A percentile compares a stretch with the other conserved stretches of the same genome.
Evolutionary conservation across 37 sponge, comb jelly and placozoan species (phyloP).

Genomic region (Halisarca cf. caerulea): DNA sequence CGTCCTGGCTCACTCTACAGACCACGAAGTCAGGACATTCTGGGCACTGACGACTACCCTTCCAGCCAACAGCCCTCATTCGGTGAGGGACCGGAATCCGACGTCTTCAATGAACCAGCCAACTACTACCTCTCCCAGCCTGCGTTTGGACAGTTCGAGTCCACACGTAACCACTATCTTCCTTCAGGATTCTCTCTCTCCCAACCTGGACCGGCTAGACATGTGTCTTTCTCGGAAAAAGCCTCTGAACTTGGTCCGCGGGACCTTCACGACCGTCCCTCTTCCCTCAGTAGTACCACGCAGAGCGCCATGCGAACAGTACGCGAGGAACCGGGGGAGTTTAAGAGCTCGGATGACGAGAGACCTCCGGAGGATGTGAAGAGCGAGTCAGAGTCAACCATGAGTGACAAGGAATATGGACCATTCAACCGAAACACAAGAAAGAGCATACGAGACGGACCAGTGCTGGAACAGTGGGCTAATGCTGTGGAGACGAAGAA

Average conservation of each 20-base stretch:
- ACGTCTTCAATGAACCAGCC: neutral
- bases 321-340: constrained; percentile 14
- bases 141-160: neutral
- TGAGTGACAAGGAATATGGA: constrained; percentile 20
- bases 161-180: neutral
- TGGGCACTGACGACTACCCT: neutral
- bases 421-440: neutral
- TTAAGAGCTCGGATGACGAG: constrained; percentile 12
- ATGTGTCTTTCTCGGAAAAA: neutral
- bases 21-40: constrained; percentile 17
- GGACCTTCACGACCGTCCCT: constrained; percentile 2
- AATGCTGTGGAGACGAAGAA: constrained; percentile 34
- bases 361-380: neutral
- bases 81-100: constrained; percentile 2
- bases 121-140: constrained; percentile 64
- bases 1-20: neutral
- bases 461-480: constrained; percentile 51
- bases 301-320: neutral
- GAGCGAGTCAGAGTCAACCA: constrained; percentile 7
- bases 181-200: constrained; percentile 69
- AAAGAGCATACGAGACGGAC: constrained; percentile 65
- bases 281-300: neutral
- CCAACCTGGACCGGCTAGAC: constrained; percentile 43
- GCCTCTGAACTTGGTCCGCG: constrained; percentile 4
- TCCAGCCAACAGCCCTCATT: neutral